A percentile compares a stretch with the other conserved stretches of the same genome.
These are phyloP conservation scores for Sapayoa aenigma DNA, from an alignment of 2,113 vertebrate species.

Conservation along the genomic window DNA sequence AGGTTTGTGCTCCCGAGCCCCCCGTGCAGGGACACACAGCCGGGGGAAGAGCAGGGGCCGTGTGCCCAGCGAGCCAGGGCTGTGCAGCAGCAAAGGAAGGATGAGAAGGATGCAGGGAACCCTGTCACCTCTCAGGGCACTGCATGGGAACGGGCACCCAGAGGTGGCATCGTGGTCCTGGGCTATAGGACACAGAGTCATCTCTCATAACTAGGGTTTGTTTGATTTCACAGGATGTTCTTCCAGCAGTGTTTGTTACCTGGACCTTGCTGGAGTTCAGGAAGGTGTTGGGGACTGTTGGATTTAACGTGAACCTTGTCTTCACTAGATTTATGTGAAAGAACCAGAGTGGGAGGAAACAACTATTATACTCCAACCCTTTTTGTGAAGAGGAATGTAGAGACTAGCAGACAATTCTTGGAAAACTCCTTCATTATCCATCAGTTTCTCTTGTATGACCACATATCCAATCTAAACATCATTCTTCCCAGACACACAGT, in stretches of 20 bases:
- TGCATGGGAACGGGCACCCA: rapidly evolving
- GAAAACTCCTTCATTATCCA: neutral
- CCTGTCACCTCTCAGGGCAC: neutral
- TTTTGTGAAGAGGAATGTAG: neutral
- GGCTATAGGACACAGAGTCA: neutral
- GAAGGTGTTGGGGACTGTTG: neutral
- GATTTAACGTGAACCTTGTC: neutral
- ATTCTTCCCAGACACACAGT: neutral
- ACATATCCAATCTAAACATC: neutral
- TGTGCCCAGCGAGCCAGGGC: neutral
- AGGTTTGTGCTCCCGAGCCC: neutral
- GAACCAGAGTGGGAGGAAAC: neutral
- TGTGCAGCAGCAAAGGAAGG: neutral
- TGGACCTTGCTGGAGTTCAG: neutral
- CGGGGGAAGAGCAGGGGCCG: neutral
- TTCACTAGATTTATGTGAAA: neutral
- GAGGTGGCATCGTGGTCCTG: rapidly evolving
- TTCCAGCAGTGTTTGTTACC: neutral
- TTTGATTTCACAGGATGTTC: neutral
- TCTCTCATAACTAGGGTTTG: neutral
- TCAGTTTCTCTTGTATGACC: neutral
- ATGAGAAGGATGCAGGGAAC: neutral
- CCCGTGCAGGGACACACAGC: neutral
- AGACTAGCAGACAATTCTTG: neutral
- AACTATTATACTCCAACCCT: neutral